A percentile compares a stretch with the other conserved stretches of the same genome.
phyloP scores from a whole-genome alignment of 2,888 invertebrate genomes.

The Drosophila picticornis region DNA sequence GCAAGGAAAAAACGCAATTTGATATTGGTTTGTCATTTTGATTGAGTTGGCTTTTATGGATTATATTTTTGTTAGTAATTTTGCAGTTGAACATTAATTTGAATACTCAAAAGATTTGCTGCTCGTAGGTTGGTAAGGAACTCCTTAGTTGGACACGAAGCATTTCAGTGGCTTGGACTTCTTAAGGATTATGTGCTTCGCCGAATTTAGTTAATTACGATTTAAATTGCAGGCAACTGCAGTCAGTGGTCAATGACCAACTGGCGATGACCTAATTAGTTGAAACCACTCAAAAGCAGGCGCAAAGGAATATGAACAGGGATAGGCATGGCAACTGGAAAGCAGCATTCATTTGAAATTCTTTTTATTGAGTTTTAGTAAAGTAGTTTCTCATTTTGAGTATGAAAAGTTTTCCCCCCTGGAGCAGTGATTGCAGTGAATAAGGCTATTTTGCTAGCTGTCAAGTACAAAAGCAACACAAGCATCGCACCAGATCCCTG shows the following conservation, averaged over 20 bases:
- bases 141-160: constrained; percentile 26
- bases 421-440: constrained; percentile 11
- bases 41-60: background rate
- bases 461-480: constrained; percentile 38
- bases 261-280: constrained; percentile 65
- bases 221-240: constrained; percentile 52
- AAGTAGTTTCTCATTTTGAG: constrained; percentile 45
- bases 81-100: background rate
- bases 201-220: constrained; percentile 69
- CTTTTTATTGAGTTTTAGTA: constrained; percentile 57
- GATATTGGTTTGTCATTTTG: background rate
- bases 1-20: background rate
- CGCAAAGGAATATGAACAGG: background rate
- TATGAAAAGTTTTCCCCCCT: constrained; percentile 20
- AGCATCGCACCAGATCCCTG: background rate
- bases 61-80: background rate
- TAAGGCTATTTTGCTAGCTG: constrained; percentile 13
- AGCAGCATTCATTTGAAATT: constrained; percentile 64
- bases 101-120: background rate
- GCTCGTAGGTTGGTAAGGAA: too few species aligned
- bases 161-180: constrained; percentile 23
- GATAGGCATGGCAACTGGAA: constrained; percentile 10
- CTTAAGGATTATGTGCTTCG: constrained; percentile 53
- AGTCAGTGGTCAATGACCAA: constrained; percentile 70
- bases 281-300: constrained; percentile 19